phyloP scores from a whole-genome alignment of 2,797 vertebrate genomes.

The Eulemur mongoz region DNA sequence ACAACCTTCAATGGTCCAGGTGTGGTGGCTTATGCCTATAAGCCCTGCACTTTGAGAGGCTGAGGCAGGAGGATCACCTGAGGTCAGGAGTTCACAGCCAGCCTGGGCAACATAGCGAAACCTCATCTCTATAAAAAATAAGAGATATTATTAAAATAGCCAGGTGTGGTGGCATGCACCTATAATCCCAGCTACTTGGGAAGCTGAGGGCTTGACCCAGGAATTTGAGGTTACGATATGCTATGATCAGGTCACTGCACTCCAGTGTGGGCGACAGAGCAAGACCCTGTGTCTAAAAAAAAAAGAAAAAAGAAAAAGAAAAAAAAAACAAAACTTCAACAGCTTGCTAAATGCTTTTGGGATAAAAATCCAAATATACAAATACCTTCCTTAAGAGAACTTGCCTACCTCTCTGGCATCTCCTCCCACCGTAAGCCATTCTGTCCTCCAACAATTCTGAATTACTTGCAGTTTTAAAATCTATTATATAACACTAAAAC shows the following conservation, averaged over 20 bases:
- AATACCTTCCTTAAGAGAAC: not conserved
- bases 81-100: not conserved
- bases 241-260: not conserved
- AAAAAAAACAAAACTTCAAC: not conserved
- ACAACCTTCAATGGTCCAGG: not conserved
- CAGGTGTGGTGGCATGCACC: not conserved
- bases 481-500: not conserved
- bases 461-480: not conserved
- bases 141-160: not conserved
- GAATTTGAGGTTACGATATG: not conserved
- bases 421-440: not conserved
- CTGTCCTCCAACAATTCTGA: not conserved
- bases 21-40: not conserved
- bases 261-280: not conserved
- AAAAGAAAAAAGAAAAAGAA: too few relatives aligned
- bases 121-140: not conserved
- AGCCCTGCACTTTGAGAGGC: not conserved
- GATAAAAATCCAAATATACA: not conserved
- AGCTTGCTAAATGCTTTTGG: not conserved
- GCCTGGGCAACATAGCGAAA: not conserved
- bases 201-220: not conserved
- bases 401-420: not conserved
- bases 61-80: not conserved
- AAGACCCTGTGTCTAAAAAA: not conserved
- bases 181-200: not conserved